Evolutionary conservation across 2,797 vertebrate species (phyloP).

Genomic region (Pteronotus mesoamericanus): DNA sequence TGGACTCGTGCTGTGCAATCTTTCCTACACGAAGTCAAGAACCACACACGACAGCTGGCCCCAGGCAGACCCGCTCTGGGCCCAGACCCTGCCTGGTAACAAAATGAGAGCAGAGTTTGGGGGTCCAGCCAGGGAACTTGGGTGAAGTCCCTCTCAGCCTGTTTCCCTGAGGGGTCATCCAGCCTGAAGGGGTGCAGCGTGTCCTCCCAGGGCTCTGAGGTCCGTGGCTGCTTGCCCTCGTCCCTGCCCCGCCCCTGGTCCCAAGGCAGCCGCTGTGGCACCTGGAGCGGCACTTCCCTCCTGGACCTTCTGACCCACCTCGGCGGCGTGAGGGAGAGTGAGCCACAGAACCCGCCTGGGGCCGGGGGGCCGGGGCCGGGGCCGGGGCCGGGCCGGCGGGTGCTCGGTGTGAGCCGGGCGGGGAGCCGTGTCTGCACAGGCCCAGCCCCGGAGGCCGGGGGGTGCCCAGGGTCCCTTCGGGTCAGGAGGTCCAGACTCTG

Average conservation of each 20-base stretch:
- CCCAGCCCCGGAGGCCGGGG: neutral
- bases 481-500: neutral
- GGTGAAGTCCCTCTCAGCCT: neutral
- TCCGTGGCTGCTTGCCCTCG: neutral
- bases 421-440: neutral
- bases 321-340: neutral
- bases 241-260: neutral
- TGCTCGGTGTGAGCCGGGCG: neutral
- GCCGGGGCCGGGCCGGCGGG: accelerated
- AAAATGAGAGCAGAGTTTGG: neutral
- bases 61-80: too few relatives aligned
- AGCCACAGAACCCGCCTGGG: accelerated
- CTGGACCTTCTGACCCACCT: neutral
- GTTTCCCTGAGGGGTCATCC: neutral
- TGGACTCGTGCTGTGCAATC: too few relatives aligned
- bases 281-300: neutral
- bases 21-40: too few relatives aligned
- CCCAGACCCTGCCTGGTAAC: too few relatives aligned
- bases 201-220: too few relatives aligned
- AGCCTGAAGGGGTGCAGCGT: too few relatives aligned
- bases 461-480: neutral
- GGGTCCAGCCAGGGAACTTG: neutral
- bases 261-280: neutral
- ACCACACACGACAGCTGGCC: too few relatives aligned
- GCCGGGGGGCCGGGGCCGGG: accelerated